These are phyloP conservation scores for Ptychoptera contaminata DNA, from an alignment of 2,888 invertebrate species.

Conservation along the genomic window DNA sequence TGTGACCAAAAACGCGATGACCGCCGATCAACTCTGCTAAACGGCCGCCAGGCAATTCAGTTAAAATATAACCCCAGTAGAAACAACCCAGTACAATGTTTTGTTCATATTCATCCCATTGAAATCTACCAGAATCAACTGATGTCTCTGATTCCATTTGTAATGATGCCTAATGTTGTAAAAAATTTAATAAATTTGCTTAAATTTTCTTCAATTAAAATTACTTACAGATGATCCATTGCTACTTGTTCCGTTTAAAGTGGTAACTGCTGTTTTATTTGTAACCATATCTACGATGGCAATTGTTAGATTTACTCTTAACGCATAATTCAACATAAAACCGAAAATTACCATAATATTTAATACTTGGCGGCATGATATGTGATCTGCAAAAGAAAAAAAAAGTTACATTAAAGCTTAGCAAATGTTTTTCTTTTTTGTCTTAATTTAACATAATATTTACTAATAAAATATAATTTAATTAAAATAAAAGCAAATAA, in stretches of 20 bases:
- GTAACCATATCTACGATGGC: conserved; percentile 71
- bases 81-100: conserved; percentile 73
- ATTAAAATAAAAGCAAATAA: too few species aligned
- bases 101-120: conserved; percentile 64
- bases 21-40: conserved; percentile 73
- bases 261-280: conserved; percentile 19
- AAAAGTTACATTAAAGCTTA: not conserved
- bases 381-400: conserved; percentile 38
- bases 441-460: too few species aligned
- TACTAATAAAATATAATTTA: too few species aligned
- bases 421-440: too few species aligned
- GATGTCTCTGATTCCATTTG: conserved; percentile 4
- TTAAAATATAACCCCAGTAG: conserved; percentile 85
- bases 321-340: conserved; percentile 81
- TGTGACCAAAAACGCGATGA: conserved; percentile 70
- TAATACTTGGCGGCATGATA: conserved; percentile 65
- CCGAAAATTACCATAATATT: conserved; percentile 75
- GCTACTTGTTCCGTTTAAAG: conserved; percentile 8
- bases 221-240: conserved; percentile 1
- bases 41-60: conserved; percentile 77
- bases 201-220: not conserved
- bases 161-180: not conserved
- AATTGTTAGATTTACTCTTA: conserved; percentile 72
- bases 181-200: not conserved
- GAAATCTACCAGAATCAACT: conserved; percentile 34